Percentiles rank a stretch among this genome's conserved stretches.
phyloP scores from a whole-genome alignment of 2,888 invertebrate genomes.

The Xylocampa areola region DNA sequence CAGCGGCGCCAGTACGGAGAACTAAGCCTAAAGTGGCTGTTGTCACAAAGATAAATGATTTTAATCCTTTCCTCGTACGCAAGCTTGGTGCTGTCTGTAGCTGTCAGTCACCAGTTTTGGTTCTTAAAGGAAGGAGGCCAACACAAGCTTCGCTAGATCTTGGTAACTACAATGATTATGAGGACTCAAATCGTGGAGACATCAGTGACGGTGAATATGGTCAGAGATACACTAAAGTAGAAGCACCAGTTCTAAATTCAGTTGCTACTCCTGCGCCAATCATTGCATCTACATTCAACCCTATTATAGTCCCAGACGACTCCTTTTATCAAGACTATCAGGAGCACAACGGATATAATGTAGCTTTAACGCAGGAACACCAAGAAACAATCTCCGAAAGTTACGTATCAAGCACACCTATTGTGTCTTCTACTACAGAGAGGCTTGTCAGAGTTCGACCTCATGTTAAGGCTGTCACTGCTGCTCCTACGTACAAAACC shows the following conservation, averaged over 20 bases:
- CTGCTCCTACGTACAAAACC: conserved; percentile 83
- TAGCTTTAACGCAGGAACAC: conserved; percentile 70
- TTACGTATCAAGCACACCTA: conserved; percentile 76
- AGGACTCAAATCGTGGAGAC: conserved; percentile 74
- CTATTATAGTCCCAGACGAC: conserved; percentile 87
- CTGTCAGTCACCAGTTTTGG: conserved; percentile 90
- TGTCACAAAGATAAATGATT: conserved; percentile 92
- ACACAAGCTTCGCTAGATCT: conserved; percentile 70
- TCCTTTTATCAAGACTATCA: conserved; percentile 85
- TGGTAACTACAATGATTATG: conserved; percentile 76
- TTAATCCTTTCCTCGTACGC: conserved; percentile 92
- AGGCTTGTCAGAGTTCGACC: conserved; percentile 75
- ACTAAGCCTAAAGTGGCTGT: conserved; percentile 88
- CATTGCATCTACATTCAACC: conserved; percentile 81
- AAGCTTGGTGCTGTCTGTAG: conserved; percentile 94
- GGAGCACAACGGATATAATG: conserved; percentile 71
- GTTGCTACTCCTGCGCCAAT: conserved; percentile 72
- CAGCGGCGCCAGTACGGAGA: conserved; percentile 71
- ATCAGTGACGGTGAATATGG: conserved; percentile 70
- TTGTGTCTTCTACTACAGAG: conserved; percentile 72
- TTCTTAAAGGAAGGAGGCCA: conserved; percentile 85
- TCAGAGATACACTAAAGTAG: conserved; percentile 69
- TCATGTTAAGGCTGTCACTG: conserved; percentile 79
- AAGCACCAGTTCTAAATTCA: conserved; percentile 46
- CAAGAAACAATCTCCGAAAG: conserved; percentile 66